A percentile compares a stretch with the other conserved stretches of the same genome.
Conservation (phyloP, 2,113 vertebrate species). For the Takifugu bimaculatus region DNA sequence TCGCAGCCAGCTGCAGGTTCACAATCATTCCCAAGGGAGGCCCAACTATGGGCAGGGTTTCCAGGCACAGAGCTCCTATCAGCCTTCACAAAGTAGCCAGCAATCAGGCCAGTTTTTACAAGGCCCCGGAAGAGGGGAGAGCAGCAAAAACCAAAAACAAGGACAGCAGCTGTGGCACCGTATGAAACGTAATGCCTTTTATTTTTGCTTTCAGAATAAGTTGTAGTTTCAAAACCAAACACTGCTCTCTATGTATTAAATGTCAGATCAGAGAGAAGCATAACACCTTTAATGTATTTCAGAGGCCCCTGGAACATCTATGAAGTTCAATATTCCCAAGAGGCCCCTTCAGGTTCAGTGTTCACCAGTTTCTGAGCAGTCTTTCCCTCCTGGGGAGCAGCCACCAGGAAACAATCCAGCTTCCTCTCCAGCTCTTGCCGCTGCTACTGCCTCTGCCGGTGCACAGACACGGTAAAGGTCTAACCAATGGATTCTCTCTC, state of each 20-base stretch:
- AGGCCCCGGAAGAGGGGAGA: conserved; percentile 61
- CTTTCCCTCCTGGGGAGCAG: conserved; percentile 72
- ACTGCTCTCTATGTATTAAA: no score
- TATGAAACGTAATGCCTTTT: conserved; percentile 72
- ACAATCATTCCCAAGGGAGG: conserved; percentile 67
- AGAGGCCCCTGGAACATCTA: conserved; percentile 84
- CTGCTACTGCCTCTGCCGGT: conserved; percentile 43
- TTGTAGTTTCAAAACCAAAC: no score
- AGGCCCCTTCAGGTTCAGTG: conserved; percentile 75
- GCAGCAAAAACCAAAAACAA: conserved; percentile 64
- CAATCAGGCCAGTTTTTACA: conserved; percentile 54
- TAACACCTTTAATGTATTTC: neutral
- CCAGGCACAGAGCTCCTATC: conserved; percentile 60
- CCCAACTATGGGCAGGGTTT: conserved; percentile 60
- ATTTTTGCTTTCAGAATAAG: no score
- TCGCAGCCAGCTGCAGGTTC: conserved; percentile 66
- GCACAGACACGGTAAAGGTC: conserved; percentile 62
- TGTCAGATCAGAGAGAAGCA: no score
- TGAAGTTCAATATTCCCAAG: conserved; percentile 90
- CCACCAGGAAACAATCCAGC: conserved; percentile 39
- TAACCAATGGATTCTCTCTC: neutral
- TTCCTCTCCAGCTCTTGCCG: conserved; percentile 42
- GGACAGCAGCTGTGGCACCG: conserved; percentile 86
- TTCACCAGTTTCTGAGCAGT: conserved; percentile 74
- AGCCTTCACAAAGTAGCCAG: conserved; percentile 61